These are phyloP conservation scores for Heliconius sara DNA, from an alignment of 2,888 invertebrate genomes.

Conservation along the genomic window DNA sequence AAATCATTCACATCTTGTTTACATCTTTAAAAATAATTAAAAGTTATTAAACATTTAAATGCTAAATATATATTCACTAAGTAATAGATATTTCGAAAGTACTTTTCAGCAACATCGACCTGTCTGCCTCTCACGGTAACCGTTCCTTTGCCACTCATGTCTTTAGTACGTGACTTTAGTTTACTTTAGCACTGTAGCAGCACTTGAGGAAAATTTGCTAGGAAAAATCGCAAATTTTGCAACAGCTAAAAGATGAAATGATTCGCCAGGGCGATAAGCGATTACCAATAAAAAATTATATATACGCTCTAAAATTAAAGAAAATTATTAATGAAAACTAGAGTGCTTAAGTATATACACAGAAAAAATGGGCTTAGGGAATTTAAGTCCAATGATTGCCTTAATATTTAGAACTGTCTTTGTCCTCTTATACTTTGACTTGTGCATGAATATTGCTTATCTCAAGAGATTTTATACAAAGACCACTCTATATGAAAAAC, in stretches of 20 bases:
- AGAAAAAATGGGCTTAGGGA: neutral
- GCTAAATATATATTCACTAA: neutral
- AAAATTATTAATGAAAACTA: constrained; percentile 31
- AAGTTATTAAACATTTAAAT: too few species aligned
- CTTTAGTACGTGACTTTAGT: constrained; percentile 73
- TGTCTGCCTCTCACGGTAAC: constrained; percentile 55
- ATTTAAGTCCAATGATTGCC: too few species aligned
- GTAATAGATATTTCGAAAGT: constrained; percentile 6
- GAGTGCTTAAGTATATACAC: neutral
- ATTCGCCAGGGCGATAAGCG: constrained; percentile 55
- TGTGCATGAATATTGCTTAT: constrained; percentile 32
- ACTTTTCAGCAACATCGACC: neutral
- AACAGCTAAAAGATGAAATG: constrained; percentile 56
- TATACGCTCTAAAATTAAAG: constrained; percentile 50
- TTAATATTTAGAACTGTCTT: too few species aligned
- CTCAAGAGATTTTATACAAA: constrained; percentile 32
- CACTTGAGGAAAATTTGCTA: constrained; percentile 65
- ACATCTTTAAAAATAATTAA: too few species aligned
- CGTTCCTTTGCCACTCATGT: constrained; percentile 61
- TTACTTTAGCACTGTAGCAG: too few species aligned
- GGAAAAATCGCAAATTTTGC: constrained; percentile 72
- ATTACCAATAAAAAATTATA: constrained; percentile 55
- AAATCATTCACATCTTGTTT: too few species aligned
- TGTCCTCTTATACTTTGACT: constrained; percentile 6
- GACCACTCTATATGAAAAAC: neutral